Evolutionary conservation across 1,140 invertebrate species (phyloP), one percentile per base, ranked within the genome.

Genomic region (Parapsyche elsis): DNA sequence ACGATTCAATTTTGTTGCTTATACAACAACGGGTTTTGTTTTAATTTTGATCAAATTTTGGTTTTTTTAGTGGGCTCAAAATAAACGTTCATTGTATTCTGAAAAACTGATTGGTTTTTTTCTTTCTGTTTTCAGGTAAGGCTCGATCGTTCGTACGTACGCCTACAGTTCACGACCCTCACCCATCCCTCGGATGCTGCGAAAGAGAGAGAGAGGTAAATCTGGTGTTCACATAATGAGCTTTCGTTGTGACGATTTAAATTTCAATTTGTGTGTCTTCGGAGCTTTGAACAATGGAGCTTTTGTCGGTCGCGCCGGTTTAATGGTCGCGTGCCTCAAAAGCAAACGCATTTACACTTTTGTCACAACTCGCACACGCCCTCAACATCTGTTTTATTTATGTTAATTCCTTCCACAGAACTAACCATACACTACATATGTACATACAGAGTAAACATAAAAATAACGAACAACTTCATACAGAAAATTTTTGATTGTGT

Each of bases 241-340:
- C 75, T 77, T 77, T 38, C 24, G 75, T 57, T n/a, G 44, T 30
- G 75, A 57, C 57, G 75, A 77, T 77, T 77, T 77, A 77, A 77
- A 77, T 77, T 77, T 77, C 75, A 77, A 77, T 77, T 77, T 77
- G 75, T 24, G 75, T 26, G 75, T 26, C 57, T 77, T 61, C 49
- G 64, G 64, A 67, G 19, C 64, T 67, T 67, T 24, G 53, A 77
- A 77, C 75, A 77, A 77, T 77, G 53, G 75, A 24, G 12, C 75
- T 45, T 77, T 77, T 77, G 75, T 77, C 26, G 64, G 64, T 19
- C 1, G 59, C 16, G 9, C 21, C 64, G 19, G 64, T 67, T 12
- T 26, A 67, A 67, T 26, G 64, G 64, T 67, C 64, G 64, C 64
- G 64, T 67, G 64, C 64, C 64, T 21, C 10, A 53, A 67, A 26